These are phyloP conservation scores for Prosapia bicincta DNA, from an alignment of 2,888 invertebrate genomes.

Conservation along the genomic window DNA sequence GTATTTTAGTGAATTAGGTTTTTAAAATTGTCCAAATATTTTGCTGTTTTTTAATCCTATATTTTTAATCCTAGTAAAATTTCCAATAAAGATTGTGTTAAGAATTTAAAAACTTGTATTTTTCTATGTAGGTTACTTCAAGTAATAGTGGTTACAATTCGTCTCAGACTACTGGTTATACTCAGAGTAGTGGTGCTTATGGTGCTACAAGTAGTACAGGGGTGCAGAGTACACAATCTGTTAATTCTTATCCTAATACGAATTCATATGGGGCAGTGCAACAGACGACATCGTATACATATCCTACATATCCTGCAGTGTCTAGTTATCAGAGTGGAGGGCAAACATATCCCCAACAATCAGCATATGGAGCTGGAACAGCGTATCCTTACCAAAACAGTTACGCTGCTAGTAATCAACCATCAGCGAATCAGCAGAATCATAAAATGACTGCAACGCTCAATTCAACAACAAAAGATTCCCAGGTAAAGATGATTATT, in stretches of 20 bases:
- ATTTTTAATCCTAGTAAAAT: too few relatives aligned
- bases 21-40: too few relatives aligned
- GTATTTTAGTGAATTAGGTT: too few relatives aligned
- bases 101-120: too few relatives aligned
- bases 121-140: constrained; percentile 24
- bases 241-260: constrained; percentile 18
- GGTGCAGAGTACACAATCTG: constrained; percentile 21
- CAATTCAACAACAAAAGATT: constrained; percentile 35
- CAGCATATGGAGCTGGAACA: constrained; percentile 4
- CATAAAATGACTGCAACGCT: constrained; percentile 38
- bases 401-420: constrained; percentile 35
- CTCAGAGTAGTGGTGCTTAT: constrained; percentile 9
- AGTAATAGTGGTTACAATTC: constrained; percentile 25
- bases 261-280: constrained; percentile 12
- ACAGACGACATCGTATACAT: constrained; percentile 15
- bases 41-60: too few relatives aligned
- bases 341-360: constrained; percentile 16
- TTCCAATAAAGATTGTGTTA: too few relatives aligned
- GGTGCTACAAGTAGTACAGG: constrained; percentile 10
- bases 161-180: constrained; percentile 14
- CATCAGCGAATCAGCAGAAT: constrained; percentile 36
- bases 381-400: constrained; percentile 40
- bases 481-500: constrained; percentile 34
- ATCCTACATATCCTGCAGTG: constrained; percentile 13
- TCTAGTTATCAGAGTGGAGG: constrained; percentile 24